phyloP scores from a whole-genome alignment of 1,140 invertebrate genomes.

The Nymphalis io region DNA sequence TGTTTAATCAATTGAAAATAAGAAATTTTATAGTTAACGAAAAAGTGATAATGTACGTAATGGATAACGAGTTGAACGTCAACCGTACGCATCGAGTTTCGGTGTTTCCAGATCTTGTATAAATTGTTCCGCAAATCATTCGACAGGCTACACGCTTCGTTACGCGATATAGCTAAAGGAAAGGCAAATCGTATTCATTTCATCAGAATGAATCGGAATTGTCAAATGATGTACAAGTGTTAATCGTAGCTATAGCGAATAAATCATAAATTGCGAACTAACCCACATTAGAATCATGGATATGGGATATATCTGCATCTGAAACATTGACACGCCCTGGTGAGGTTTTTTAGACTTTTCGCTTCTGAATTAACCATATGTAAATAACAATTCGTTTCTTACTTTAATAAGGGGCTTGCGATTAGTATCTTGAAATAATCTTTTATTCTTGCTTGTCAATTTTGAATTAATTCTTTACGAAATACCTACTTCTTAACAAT shows the following conservation, averaged over 20 bases:
- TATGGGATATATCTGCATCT: slow-evolving; percentile 13
- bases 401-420: not conserved
- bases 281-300: slow-evolving; percentile 22
- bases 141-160: no score
- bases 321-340: slow-evolving; percentile 9
- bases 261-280: slow-evolving; percentile 11
- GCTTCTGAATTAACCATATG: not conserved
- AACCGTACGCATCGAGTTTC: no score
- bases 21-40: no score
- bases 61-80: no score
- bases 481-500: not conserved
- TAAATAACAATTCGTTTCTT: not conserved
- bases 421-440: not conserved
- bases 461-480: not conserved
- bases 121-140: no score
- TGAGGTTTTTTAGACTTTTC: not conserved
- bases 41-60: no score
- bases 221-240: not conserved
- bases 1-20: no score
- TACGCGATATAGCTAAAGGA: no score
- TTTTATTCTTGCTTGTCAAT: not conserved
- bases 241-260: not conserved
- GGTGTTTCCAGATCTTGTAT: no score
- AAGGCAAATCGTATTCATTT: no score
- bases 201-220: not conserved